Base-by-base conservation (phyloP, 1,140 invertebrate genomes). In the Anthonomus grandis region DNA sequence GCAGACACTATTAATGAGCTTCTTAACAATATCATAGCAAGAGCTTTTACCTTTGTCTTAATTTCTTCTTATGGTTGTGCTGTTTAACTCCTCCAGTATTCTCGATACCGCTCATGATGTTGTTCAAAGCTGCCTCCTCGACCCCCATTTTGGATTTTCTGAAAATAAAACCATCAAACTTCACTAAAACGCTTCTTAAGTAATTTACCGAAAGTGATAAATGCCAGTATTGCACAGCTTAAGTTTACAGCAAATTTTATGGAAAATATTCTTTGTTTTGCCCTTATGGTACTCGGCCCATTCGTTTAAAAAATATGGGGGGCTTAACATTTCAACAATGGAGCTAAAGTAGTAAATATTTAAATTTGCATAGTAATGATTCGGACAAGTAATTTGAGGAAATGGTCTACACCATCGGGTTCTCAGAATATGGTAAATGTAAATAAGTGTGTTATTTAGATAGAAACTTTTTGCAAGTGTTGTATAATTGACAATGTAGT, bases 71-170 rank as follows among this genome's bases (percentile, higher is more conserved):
- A 73, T 90, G 87, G 75, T 89, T 89, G 73, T 90, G 87, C 38
- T 90, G 81, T 50, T 86, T 79, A 49, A 90, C 86, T 57, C 86
- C 87, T 15, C 84, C 86, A 1, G 87, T 87, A 74, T 86, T 88
- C 77, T 90, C 87, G 74, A 90, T 86, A 34, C 88, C 88, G 56
- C 87, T 85, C 85, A 90, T 91, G 63, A 90, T 90, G 73, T 89
- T 89, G 73, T 87, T 84, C 63, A 87, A 85, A 66, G 72, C 84
- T 64, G 78, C 79, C 65, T 87, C 85, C 60, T 83, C 84, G 61
- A 88, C 84, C 64, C 87, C 86, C 86, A 89, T 89, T 76, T 82
- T 86, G 76, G 2, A 41, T 67, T 68, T 41, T 44, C 37, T 42
- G 50, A 23, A 44, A 52, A 49, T 39, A 17, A 0, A 22, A n/a